Evolutionary conservation across 2,113 vertebrate species (phyloP).

Genomic region (Mormyrus lacerda): DNA sequence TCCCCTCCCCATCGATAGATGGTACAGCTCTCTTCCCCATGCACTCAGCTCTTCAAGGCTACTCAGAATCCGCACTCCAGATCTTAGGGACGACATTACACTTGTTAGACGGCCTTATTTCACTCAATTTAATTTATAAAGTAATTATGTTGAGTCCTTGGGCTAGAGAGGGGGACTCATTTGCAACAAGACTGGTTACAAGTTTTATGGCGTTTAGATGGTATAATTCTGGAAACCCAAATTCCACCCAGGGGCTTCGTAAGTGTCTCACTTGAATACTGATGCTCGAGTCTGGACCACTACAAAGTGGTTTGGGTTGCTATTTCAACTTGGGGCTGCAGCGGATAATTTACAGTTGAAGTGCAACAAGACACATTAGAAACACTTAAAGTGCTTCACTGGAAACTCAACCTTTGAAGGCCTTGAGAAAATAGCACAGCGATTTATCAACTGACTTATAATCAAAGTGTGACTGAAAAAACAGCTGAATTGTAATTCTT

Average conservation of each 20-base stretch:
- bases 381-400: not conserved
- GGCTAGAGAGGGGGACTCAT: conserved; percentile 7
- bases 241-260: conserved; percentile 14
- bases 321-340: not conserved
- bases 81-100: not conserved
- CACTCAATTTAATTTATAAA: conserved; percentile 20
- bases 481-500: not conserved
- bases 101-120: conserved; percentile 16
- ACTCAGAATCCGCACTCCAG: conserved; percentile 6
- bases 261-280: conserved; percentile 6
- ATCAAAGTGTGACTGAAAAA: not conserved
- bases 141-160: conserved; percentile 15
- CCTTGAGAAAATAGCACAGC: not conserved
- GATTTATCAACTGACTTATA: not conserved
- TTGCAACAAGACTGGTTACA: not conserved
- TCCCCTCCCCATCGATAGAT: not conserved
- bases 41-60: not conserved
- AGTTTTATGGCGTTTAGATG: not conserved
- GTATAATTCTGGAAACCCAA: conserved; percentile 2
- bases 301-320: not conserved
- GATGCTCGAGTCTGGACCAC: conserved; percentile 1
- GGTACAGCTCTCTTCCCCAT: not conserved
- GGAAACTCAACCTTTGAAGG: not conserved
- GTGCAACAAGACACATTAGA: conserved; percentile 7
- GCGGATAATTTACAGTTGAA: not conserved